These are phyloP conservation scores for Saimiri boliviensis DNA, from an alignment of 2,113 vertebrate species.

Conservation along the genomic window DNA sequence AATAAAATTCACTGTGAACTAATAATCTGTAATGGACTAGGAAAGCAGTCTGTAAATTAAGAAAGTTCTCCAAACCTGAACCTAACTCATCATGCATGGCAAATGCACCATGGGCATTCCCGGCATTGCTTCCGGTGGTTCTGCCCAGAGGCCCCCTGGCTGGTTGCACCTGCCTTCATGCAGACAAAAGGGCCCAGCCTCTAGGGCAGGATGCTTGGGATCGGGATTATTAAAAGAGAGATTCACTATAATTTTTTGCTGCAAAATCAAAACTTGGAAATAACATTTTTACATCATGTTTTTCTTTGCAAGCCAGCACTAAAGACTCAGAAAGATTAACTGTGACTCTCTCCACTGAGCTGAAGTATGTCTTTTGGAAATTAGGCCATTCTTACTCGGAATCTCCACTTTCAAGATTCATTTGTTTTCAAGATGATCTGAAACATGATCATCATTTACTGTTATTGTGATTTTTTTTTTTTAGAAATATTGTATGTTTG, in stretches of 20 bases:
- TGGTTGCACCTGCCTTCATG: neutral
- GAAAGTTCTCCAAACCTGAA: neutral
- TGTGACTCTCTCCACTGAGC: neutral
- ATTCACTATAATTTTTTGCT: neutral
- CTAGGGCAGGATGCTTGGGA: neutral
- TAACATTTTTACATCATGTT: neutral
- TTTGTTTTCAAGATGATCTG: constrained; percentile 1
- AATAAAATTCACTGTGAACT: neutral
- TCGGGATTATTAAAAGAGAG: neutral
- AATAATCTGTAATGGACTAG: neutral
- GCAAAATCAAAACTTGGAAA: neutral
- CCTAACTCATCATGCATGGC: neutral
- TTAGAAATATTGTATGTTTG: neutral
- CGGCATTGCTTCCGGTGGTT: neutral
- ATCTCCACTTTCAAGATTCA: neutral
- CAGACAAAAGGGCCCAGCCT: neutral
- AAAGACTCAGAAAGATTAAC: neutral
- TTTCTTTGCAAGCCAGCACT: neutral
- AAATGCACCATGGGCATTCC: neutral
- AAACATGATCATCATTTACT: neutral
- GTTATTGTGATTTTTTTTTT: neutral
- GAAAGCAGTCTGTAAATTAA: neutral
- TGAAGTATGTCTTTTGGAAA: neutral
- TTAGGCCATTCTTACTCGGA: neutral
- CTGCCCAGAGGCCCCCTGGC: neutral